Base-by-base conservation (phyloP, 2,888 invertebrate species). In the Leptothorax acervorum region DNA sequence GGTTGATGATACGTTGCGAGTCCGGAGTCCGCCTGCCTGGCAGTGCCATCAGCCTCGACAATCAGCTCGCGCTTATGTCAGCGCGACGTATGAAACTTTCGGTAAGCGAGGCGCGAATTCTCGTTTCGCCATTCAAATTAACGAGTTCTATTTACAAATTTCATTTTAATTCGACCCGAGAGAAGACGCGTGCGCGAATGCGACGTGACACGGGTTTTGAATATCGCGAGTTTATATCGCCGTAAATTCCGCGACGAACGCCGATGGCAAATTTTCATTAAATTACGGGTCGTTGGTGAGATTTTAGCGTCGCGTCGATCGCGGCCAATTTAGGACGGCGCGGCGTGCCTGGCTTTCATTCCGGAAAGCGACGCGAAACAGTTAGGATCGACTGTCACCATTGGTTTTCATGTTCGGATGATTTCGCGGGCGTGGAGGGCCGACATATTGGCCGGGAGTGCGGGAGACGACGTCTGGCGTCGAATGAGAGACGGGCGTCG, bases 401-500 rank as follows among this genome's bases (percentile, higher is more conserved):
- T 91, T 87, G 90, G 87, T 92, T 92, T 92, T 91, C 89, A 86
- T 87, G 91, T 91, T 87, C 89, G 85, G 87, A 87, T 89, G 90
- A 86, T 87, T 90, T 88, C 87, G 87, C 85, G 85, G 87, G 84
- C 15, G 86, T 66, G 63, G 85, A 68, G 86, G 86, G 86, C 82
- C 86, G 86, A 84, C 90, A 87, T 88, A 89, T 89, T 88, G 88
- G 90, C 63, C 85, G 89, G 83, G 89, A 89, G 87, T 82, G 84
- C 86, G 87, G 85, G 86, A 88, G 89, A 85, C 86, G 89, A 91
- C 88, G 88, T 91, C 89, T 89, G 90, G 86, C 91, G 85, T 91
- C 89, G 91, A 91, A 93, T 92, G 93, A 94, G 92, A 91, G 94
- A 94, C 93, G 91, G 90, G 92, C 92, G 87, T 91, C 89, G 88